Evolutionary conservation across 2,113 vertebrate genomes (phyloP).

Genomic region (Xenopus tropicalis): DNA sequence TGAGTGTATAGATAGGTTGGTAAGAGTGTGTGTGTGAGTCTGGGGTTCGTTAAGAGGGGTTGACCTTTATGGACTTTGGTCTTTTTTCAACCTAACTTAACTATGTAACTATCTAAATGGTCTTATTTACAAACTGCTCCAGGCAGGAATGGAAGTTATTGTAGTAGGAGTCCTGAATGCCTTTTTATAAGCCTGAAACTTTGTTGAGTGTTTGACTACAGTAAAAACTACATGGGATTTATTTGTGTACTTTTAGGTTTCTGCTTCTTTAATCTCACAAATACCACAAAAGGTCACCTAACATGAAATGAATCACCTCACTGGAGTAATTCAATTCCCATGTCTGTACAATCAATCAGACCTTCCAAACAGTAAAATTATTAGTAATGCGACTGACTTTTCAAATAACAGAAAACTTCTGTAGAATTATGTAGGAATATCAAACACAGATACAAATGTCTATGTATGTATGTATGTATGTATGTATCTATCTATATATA

Average conservation of each 20-base stretch:
- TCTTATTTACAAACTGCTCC: no score
- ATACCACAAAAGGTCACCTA: not conserved
- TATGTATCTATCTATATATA: no score
- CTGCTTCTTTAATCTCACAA: not conserved
- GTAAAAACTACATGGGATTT: not conserved
- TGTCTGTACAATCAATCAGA: not conserved
- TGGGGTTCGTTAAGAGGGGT: no score
- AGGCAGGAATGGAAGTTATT: no score
- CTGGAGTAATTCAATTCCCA: not conserved
- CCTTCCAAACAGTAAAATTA: not conserved
- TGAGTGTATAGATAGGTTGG: no score
- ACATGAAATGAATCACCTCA: not conserved
- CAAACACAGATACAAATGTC: not conserved
- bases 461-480: no score
- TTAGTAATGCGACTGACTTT: not conserved
- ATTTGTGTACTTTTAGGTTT: not conserved
- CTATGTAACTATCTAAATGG: no score
- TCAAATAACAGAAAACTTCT: not conserved
- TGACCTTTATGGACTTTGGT: no score
- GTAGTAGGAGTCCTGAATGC: no score
- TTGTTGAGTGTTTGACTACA: not conserved
- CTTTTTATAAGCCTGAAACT: not conserved
- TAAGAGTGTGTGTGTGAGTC: no score
- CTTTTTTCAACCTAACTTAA: no score
- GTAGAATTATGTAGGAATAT: not conserved